phyloP scores from a whole-genome alignment of 2,888 invertebrate genomes.

The Syritta pipiens region DNA sequence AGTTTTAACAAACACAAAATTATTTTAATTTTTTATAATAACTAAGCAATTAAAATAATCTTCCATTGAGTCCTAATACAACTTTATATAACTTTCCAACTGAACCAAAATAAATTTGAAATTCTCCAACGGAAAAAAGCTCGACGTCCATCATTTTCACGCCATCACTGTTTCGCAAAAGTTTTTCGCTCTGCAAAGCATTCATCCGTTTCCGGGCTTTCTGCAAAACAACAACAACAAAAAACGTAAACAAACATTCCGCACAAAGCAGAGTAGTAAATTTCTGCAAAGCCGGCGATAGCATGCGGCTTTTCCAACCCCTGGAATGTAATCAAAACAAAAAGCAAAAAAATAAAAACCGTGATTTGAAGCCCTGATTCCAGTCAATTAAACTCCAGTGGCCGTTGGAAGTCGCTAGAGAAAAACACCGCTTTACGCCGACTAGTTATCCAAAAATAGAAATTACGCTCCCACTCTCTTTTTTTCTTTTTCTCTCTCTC shows the following conservation, averaged over 20 bases:
- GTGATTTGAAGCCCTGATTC: constrained; percentile 7
- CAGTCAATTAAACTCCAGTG: constrained; percentile 44
- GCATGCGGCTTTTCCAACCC: constrained; percentile 55
- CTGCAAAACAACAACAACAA: constrained; percentile 22
- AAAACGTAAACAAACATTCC: constrained; percentile 57
- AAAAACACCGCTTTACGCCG: not conserved
- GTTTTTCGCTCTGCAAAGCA: not conserved
- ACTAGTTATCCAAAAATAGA: constrained; percentile 62
- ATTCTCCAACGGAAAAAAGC: too few relatives aligned
- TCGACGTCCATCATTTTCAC: not conserved
- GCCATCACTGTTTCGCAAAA: constrained; percentile 13
- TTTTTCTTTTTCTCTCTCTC: too few relatives aligned
- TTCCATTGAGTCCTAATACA: too few relatives aligned
- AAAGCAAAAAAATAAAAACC: constrained; percentile 29
- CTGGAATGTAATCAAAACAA: constrained; percentile 64
- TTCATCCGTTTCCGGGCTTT: constrained; percentile 24
- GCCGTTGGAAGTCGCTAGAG: constrained; percentile 10
- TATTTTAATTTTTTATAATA: too few relatives aligned
- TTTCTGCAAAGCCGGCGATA: constrained; percentile 42
- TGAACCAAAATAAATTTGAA: too few relatives aligned
- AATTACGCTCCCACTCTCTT: constrained; percentile 43
- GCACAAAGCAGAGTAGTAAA: constrained; percentile 30
- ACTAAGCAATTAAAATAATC: too few relatives aligned
- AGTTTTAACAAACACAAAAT: too few relatives aligned
- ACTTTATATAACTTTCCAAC: too few relatives aligned